Evolutionary conservation across 2,888 invertebrate species (phyloP), one percentile per base, ranked within the genome.

Genomic region (Agrochola lychnidis): DNA sequence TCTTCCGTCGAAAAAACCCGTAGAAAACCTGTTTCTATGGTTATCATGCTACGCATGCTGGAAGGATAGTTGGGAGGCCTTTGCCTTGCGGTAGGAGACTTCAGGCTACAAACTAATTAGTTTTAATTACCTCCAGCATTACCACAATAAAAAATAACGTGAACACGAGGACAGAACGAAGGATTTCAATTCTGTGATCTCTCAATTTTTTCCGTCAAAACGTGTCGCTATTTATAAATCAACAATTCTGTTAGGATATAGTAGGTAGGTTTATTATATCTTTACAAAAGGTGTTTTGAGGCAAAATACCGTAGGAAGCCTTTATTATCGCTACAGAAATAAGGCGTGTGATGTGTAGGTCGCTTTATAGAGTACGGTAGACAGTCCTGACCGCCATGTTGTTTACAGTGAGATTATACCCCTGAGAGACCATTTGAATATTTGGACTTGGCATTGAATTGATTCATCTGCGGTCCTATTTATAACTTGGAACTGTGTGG

Each of bases 351-450:
- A 59, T 57, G 22, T 30, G 1, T 48, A 48, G 56, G 14, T 42
- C 7, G 56, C 14, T 67, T 9, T 30, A 36, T 57, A 30, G 48
- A 61, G 16, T 36, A 64, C 30, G 14, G 53, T 73, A 74, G 56
- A 61, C 51, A 68, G 56, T 6, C 22, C 51, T 73, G 30, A 68
- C 53, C 45, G 6, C 42, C 25, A 76, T 70, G 36, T 61, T 76
- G 67, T 70, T 76, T 80, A 70, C 81, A 16, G 36, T 45, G 45
- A 71, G 70, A 76, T 80, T 68, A 71, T 59, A 68, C 68, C 57
- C 56, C 70, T 57, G 66, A 70, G 66, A 66, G 25, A 30, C 12
- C 51, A 70, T 48, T 53, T 76, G 30, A 62, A 70, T 45, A 57
- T 40, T 61, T 64, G 22, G 22, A 71, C 71, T 68, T 51, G 36